Percentiles rank a stretch among this genome's conserved stretches.
Evolutionary conservation across 2,113 vertebrate genomes (phyloP).

Genomic region (Monopterus albus): DNA sequence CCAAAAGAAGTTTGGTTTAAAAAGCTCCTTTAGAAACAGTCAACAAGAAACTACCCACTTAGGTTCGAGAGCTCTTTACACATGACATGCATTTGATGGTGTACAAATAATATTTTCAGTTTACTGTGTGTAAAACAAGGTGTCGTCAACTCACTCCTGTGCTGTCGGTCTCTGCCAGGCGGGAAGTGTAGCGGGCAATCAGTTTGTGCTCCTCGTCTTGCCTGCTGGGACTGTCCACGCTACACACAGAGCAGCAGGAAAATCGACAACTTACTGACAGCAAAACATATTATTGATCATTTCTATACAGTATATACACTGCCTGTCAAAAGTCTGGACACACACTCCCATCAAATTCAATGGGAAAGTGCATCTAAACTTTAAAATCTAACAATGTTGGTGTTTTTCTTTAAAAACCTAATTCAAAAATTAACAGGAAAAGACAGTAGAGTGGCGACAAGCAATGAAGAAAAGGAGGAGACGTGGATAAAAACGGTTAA

Average conservation of each 20-base stretch:
- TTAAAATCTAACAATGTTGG: no score
- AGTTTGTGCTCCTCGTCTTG: constrained; percentile 95
- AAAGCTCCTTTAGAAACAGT: background rate
- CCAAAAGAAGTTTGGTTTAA: background rate
- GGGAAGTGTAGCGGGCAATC: constrained; percentile 92
- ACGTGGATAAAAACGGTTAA: no score
- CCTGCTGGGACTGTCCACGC: constrained; percentile 86
- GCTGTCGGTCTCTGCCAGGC: constrained; percentile 88
- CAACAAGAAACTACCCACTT: background rate
- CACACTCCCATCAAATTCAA: no score
- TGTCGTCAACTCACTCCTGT: constrained; percentile 81
- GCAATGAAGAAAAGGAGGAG: no score
- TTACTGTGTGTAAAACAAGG: background rate
- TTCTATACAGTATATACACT: no score
- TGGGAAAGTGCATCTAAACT: no score
- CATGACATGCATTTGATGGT: background rate
- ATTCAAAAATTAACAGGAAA: no score
- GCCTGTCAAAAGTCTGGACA: no score
- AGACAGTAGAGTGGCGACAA: no score
- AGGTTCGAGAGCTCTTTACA: background rate
- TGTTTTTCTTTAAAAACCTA: no score
- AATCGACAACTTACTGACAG: background rate
- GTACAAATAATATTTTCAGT: background rate
- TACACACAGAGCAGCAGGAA: constrained; percentile 59
- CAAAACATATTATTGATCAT: background rate